Evolutionary conservation across 2,888 invertebrate species (phyloP).

Genomic region (Salpingus planirostris): DNA sequence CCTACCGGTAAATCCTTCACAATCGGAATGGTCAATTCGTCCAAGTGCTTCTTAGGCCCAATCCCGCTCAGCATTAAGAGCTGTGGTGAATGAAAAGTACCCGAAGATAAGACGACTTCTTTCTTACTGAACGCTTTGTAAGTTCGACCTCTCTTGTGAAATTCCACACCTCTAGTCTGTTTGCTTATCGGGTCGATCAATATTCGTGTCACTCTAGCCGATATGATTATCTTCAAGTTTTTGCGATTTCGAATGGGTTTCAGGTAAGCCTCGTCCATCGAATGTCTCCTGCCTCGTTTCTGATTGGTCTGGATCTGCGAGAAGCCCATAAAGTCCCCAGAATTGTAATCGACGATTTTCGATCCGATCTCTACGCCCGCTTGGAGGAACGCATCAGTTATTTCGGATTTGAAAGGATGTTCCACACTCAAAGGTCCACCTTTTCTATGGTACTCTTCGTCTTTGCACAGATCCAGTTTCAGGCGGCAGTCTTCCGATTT

Average conservation of each 20-base stretch:
- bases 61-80: slow-evolving; percentile 59
- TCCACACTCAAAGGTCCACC: slow-evolving; percentile 55
- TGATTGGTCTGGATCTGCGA: slow-evolving; percentile 42
- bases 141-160: slow-evolving; percentile 1
- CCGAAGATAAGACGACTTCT: slow-evolving; percentile 72
- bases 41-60: slow-evolving; percentile 51
- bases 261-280: slow-evolving; percentile 52
- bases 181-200: slow-evolving; percentile 44
- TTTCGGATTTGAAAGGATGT: slow-evolving; percentile 46
- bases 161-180: slow-evolving; percentile 41
- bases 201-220: slow-evolving; percentile 49
- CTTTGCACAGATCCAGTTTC: slow-evolving; percentile 34
- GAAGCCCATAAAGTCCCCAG: slow-evolving; percentile 35
- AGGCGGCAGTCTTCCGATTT: slow-evolving; percentile 50
- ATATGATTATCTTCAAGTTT: slow-evolving; percentile 50
- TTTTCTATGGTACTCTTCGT: slow-evolving; percentile 48
- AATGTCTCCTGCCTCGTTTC: slow-evolving; percentile 45
- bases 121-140: slow-evolving; percentile 50
- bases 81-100: slow-evolving; percentile 73
- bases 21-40: slow-evolving; percentile 49
- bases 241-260: slow-evolving; percentile 45
- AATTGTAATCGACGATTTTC: slow-evolving; percentile 45
- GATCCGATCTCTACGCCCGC: slow-evolving; percentile 52
- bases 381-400: slow-evolving; percentile 34
- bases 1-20: slow-evolving; percentile 57